A percentile compares a stretch with the other conserved stretches of the same genome.
phyloP scores from a whole-genome alignment of 2,113 vertebrate genomes.

The human region GRCh38 chr3:157041501-157042000 shows the following conservation, averaged over 20 bases:
- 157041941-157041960: constrained; percentile 10
- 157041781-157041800: not conserved
- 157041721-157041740: not conserved
- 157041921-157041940: constrained; percentile 33
- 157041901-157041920: constrained; percentile 20
- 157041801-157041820: not conserved
- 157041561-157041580: not conserved
- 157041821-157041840: constrained; percentile 32
- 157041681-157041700: not conserved
- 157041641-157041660: not conserved
- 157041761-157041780: not conserved
- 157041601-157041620: not conserved
- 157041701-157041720: not conserved
- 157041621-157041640: not conserved
- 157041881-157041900: not conserved
- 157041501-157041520: not conserved
- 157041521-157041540: not conserved
- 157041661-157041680: not conserved
- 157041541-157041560: not conserved
- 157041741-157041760: not conserved
- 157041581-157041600: not conserved
- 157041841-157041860: not conserved
- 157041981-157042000: not conserved
- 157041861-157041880: constrained; percentile 23
- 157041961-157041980: not conserved